Percentiles rank a stretch among this genome's conserved stretches.
Evolutionary conservation across 2,888 invertebrate species (phyloP).

Genomic region (Liposcelis brunnea): DNA sequence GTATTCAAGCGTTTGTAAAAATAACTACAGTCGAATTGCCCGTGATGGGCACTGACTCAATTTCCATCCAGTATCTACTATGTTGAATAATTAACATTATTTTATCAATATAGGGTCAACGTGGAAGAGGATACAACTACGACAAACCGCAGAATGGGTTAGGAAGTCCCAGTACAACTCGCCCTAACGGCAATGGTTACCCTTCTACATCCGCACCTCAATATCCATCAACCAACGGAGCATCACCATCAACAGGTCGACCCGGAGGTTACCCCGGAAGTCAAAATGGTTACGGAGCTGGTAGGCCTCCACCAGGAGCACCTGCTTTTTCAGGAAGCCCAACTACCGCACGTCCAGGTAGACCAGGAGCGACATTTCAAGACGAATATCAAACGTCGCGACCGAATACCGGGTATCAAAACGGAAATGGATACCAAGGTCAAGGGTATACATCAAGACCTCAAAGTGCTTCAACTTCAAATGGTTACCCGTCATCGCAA

Average conservation of each 20-base stretch:
- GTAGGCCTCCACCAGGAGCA: slow-evolving; percentile 19
- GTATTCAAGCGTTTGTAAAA: too few species aligned
- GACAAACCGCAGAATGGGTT: slow-evolving; percentile 48
- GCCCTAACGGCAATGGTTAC: slow-evolving; percentile 9
- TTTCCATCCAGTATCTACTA: too few species aligned
- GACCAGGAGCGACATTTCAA: slow-evolving; percentile 3
- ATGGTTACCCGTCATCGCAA: slow-evolving; percentile 10
- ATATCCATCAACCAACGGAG: slow-evolving; percentile 7
- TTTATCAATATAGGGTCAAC: too few species aligned
- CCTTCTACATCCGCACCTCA: slow-evolving; percentile 9
- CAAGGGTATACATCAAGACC: slow-evolving; percentile 12
- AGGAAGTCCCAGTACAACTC: slow-evolving; percentile 15
- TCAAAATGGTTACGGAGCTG: slow-evolving; percentile 16
- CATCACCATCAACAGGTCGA: slow-evolving; percentile 10
- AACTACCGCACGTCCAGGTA: slow-evolving; percentile 2
- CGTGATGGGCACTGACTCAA: too few species aligned
- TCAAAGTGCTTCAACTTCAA: slow-evolving; percentile 7
- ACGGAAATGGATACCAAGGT: slow-evolving; percentile 10
- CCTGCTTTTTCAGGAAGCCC: background rate
- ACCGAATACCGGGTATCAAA: slow-evolving; percentile 15
- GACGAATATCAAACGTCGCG: slow-evolving; percentile 12
- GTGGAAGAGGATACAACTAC: slow-evolving; percentile 47
- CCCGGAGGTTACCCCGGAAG: background rate
- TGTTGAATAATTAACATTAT: too few species aligned
- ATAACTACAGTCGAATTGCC: too few species aligned